Conservation (phyloP, 2,113 vertebrate species). For the Thymallus thymallus region DNA sequence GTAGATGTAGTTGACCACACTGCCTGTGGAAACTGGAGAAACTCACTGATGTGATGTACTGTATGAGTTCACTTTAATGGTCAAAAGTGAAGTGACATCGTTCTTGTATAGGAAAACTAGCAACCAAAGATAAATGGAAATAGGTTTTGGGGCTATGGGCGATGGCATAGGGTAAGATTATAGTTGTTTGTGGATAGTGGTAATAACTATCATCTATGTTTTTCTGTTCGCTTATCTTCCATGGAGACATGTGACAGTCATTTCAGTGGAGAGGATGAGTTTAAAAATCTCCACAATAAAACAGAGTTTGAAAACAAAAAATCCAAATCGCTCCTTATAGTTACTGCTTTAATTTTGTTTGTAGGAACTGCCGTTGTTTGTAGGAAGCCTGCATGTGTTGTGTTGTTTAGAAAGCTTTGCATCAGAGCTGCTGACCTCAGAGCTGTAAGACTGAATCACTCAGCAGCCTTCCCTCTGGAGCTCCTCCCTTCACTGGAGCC, state of each 20-base stretch:
- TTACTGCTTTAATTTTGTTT: constrained; percentile 8
- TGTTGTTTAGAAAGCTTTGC: constrained; percentile 37
- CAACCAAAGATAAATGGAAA: constrained; percentile 52
- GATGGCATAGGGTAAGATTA: constrained; percentile 55
- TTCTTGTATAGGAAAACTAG: background rate
- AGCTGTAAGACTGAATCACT: constrained; percentile 26
- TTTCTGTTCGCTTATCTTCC: constrained; percentile 46
- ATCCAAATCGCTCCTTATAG: background rate
- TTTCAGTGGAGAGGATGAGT: constrained; percentile 44
- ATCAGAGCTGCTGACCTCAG: constrained; percentile 33
- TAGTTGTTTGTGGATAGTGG: constrained; percentile 54
- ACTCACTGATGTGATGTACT: constrained; percentile 35
- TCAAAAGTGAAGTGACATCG: constrained; percentile 36
- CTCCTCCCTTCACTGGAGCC: constrained; percentile 45
- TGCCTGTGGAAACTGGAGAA: constrained; percentile 39
- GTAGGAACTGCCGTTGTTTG: too few relatives aligned
- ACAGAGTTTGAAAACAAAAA: constrained; percentile 29
- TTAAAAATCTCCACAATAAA: constrained; percentile 53
- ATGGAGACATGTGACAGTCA: constrained; percentile 29
- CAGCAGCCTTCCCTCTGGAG: constrained; percentile 48
- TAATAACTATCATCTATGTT: constrained; percentile 58
- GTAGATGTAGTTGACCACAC: constrained; percentile 15
- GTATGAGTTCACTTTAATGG: constrained; percentile 48
- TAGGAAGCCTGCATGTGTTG: background rate
- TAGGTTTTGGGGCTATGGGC: constrained; percentile 27